Base-by-base conservation (phyloP, 2,888 invertebrate genomes). In the Drosophila algonquin region DNA sequence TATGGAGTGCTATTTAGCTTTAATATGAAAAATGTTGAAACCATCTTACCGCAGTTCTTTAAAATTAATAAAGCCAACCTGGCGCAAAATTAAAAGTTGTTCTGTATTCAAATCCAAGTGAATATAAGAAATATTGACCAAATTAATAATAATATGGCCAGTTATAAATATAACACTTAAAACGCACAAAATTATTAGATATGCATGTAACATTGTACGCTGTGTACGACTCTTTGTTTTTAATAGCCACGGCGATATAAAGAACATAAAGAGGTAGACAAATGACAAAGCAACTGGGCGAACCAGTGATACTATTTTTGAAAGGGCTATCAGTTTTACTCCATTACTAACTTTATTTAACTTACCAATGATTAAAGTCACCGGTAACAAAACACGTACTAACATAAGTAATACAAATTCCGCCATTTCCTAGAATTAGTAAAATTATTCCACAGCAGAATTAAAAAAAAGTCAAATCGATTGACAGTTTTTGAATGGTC, bases 1-100 rank as follows among this genome's bases (percentile, higher is more conserved):
- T 83, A 46, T 4, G 51, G 40, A n/a, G 40, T n/a, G n/a, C 6
- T 14, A 53, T 1, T 6, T 10, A 46, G 4, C 7, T 16, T 53
- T 24, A 60, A 24, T 47, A 5, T 7, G 5, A 10, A 46, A 9
- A 2, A 4, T 2, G 16, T 6, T 1, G 0, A n/a, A 45, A 16
- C 1, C 5, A 4, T 16, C 48, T 69, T 74, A 78, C 83, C 58
- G 51, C 6, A 83, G 27, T 10, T 53, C 55, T 12, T 8, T 10
- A 14, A 88, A 80, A 27, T 52, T 50, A 0, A 76, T 16, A 16
- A 86, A 75, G 0, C 84, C 84, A 48, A 88, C 7, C 63, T 75
- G 63, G 2, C 72, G 78, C 6, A 84, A 27, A 4, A 63, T 10
- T 21, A 16, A 8, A 14, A 55, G 16, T n/a, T 63, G 1, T 0